These are phyloP conservation scores for Phaethon lepturus DNA, from an alignment of 2,113 vertebrate genomes.

Conservation along the genomic window DNA sequence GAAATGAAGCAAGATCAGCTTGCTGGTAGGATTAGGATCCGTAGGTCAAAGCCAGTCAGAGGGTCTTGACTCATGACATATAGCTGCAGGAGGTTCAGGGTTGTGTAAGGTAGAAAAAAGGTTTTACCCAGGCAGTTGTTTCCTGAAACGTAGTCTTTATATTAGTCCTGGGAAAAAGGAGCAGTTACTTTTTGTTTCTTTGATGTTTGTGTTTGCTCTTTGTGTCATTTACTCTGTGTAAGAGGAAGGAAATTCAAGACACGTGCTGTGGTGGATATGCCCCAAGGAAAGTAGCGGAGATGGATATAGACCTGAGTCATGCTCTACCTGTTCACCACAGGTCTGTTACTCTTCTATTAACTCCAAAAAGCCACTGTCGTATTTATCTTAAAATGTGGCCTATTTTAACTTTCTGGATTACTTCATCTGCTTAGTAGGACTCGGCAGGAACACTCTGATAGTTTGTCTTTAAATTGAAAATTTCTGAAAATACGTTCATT, in stretches of 20 bases:
- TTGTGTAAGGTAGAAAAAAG: not conserved
- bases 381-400: not conserved
- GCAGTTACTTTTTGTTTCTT: not conserved
- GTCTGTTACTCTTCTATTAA: not conserved
- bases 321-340: not conserved
- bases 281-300: not conserved
- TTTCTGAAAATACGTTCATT: not conserved
- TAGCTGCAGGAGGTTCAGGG: not conserved
- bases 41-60: not conserved
- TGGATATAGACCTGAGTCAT: not conserved
- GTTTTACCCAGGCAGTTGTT: not conserved
- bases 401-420: not conserved
- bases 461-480: not conserved
- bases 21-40: not conserved
- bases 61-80: not conserved
- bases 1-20: not conserved
- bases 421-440: not conserved
- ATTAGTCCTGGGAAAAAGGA: not conserved
- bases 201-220: not conserved
- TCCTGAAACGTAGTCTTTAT: not conserved
- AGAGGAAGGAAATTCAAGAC: not conserved
- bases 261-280: not conserved
- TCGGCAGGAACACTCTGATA: not conserved
- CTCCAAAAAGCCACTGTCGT: fast-evolving
- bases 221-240: not conserved